Evolutionary conservation across 92 coral and sea anemone species (phyloP), one percentile per base, ranked within the genome.

Genomic region (Parazoanthus atlanticus): DNA sequence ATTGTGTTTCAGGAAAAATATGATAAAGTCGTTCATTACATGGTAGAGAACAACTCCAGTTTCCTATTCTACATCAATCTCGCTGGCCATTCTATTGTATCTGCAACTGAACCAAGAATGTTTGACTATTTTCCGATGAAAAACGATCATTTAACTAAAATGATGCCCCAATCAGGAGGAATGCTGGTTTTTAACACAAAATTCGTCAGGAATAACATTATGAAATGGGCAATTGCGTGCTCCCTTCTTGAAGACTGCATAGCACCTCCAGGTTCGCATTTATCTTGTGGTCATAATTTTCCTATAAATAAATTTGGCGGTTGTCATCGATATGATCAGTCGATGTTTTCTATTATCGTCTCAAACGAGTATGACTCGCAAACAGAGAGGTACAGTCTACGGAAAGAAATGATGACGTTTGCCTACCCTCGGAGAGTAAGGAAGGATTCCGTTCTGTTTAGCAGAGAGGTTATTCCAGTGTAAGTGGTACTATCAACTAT

Each of bases 311-410:
- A 25, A 6, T 82, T 75, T 25, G 86, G 91, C 36, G 93, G 93
- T 7, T 91, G 93, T 79, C 93, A 91, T 65, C 74, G 91, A 33
- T 89, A 47, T 46, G 93, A 91, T 66, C 93, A 91, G 58, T 70
- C 93, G 2, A 28, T 91, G 72, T 78, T 85, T 69, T 32, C 90
- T 28, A 40, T 91, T 0, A 74, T 75, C 29, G 88, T 85, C 69
- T 26, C 86, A 61, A 91, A 89, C 40, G 80, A 88, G 31, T 89
- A 88, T 32, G 52, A 89, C 83, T 76, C 87, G 28, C 88, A 88
- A 1, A 66, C 70, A 10, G 78, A 81, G 26, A 91, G 66, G 25
- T 91, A 91, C 29, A 86, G 74, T 38, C 41, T 86, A 43, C 83
- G 26, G 25, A 78, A 74, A 46, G 65, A 49, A 17, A 73, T 47